Percentiles rank a stretch among this genome's conserved stretches.
Evolutionary conservation across 2,113 vertebrate genomes (phyloP).

Genomic region (Forbesichthys agassizii): DNA sequence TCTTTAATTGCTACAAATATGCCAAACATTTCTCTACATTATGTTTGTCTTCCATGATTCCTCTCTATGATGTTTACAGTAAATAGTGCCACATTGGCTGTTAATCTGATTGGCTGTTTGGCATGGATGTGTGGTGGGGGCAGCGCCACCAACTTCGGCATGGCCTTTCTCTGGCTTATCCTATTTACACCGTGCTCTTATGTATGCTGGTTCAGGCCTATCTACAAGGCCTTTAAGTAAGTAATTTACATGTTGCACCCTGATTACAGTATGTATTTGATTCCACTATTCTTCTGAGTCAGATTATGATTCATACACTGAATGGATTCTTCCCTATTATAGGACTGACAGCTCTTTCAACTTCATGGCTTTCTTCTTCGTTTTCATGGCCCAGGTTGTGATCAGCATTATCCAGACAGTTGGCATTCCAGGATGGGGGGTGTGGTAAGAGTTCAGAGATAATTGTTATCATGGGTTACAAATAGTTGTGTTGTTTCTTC

Average conservation of each 20-base stretch:
- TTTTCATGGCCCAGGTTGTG: conserved; percentile 97
- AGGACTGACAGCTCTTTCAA: conserved; percentile 99
- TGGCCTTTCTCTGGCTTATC: conserved; percentile 98
- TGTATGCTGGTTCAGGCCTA: conserved; percentile 99
- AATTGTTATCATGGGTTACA: not conserved
- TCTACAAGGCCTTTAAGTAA: conserved; percentile 99
- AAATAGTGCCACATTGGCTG: conserved; percentile 93
- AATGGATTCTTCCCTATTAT: conserved; percentile 25
- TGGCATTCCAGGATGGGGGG: conserved; percentile 97
- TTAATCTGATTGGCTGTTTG: conserved; percentile 98
- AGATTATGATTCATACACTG: conserved; percentile 4
- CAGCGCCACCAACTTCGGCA: conserved; percentile 94
- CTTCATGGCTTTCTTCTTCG: conserved; percentile 99
- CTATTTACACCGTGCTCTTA: conserved; percentile 99
- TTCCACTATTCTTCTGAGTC: conserved; percentile 1
- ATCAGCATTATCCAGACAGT: conserved; percentile 96
- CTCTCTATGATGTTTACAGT: conserved; percentile 78
- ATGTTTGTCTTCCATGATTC: conserved; percentile 2
- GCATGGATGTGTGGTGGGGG: conserved; percentile 99
- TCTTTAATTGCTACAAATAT: not conserved
- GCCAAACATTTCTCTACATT: not conserved
- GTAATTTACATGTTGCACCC: conserved; percentile 51
- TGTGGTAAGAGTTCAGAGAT: conserved; percentile 85
- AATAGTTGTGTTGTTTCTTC: not conserved
- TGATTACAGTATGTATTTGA: not conserved